These are phyloP conservation scores for Mythimna ferrago DNA, from an alignment of 2,888 invertebrate species.

Conservation along the genomic window DNA sequence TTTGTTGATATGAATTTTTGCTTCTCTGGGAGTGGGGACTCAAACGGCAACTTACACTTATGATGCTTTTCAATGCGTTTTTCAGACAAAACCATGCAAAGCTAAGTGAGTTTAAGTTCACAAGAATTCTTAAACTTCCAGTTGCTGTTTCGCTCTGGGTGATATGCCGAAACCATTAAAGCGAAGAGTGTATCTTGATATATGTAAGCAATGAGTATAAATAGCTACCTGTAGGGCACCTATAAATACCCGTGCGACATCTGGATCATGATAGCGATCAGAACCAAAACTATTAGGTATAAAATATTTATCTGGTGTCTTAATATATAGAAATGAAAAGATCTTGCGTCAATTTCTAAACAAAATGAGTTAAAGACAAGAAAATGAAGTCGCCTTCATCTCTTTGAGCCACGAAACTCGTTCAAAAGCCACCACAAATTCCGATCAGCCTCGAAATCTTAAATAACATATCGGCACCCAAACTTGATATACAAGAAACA, in stretches of 20 bases:
- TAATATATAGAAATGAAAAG: background rate
- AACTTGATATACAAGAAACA: slow-evolving; percentile 84
- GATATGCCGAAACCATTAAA: background rate
- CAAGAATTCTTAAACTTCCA: background rate
- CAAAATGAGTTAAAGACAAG: background rate
- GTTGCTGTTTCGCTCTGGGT: background rate
- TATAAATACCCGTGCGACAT: slow-evolving; percentile 3
- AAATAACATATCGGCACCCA: slow-evolving; percentile 84
- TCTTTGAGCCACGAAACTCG: background rate
- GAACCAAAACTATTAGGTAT: background rate
- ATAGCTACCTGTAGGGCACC: background rate
- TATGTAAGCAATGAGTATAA: slow-evolving; percentile 1
- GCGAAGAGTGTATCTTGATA: background rate
- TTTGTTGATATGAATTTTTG: slow-evolving; percentile 31
- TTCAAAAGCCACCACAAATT: slow-evolving; percentile 42
- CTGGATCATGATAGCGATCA: background rate
- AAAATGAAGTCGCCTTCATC: background rate
- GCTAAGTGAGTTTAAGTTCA: background rate
- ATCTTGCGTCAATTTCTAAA: background rate
- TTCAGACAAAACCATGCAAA: too few relatives aligned
- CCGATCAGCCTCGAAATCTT: slow-evolving; percentile 69
- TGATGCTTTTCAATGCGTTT: background rate
- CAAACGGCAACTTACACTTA: background rate
- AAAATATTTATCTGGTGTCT: background rate
- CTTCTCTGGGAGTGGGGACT: background rate